Evolutionary conservation across 2,113 vertebrate species (phyloP).

Genomic region (Lampris megalopsis): DNA sequence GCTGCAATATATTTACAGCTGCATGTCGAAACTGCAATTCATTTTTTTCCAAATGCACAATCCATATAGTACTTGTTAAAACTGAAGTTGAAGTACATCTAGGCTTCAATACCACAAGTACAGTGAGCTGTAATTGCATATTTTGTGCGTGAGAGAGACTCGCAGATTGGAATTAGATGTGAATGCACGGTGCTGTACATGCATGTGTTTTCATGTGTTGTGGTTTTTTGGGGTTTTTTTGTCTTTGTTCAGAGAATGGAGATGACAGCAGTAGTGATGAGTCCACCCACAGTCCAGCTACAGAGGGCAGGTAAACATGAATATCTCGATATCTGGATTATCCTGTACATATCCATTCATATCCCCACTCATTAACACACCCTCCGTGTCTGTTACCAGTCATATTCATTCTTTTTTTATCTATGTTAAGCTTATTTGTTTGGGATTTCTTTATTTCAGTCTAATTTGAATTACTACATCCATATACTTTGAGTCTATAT

Average conservation of each 20-base stretch:
- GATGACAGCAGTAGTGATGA: conserved; percentile 95
- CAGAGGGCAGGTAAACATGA: conserved; percentile 89
- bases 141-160: not conserved
- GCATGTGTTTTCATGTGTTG: not conserved
- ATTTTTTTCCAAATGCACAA: no score
- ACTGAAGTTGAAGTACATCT: not conserved
- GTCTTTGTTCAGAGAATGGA: conserved; percentile 84
- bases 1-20: conserved; percentile 3
- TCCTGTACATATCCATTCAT: no score
- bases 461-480: no score
- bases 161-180: no score
- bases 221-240: conserved; percentile 13
- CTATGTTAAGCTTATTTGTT: no score
- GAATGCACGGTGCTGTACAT: not conserved
- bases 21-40: no score
- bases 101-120: not conserved
- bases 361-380: no score
- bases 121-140: not conserved
- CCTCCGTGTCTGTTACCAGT: no score
- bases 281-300: conserved; percentile 88
- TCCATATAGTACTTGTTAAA: not conserved
- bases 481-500: no score
- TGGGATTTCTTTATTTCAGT: no score
- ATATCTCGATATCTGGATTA: no score
- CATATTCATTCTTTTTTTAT: no score